A percentile compares a stretch with the other conserved stretches of the same genome.
These are phyloP conservation scores for Quiscalus mexicanus DNA, from an alignment of 2,113 vertebrate species.

Conservation along the genomic window DNA sequence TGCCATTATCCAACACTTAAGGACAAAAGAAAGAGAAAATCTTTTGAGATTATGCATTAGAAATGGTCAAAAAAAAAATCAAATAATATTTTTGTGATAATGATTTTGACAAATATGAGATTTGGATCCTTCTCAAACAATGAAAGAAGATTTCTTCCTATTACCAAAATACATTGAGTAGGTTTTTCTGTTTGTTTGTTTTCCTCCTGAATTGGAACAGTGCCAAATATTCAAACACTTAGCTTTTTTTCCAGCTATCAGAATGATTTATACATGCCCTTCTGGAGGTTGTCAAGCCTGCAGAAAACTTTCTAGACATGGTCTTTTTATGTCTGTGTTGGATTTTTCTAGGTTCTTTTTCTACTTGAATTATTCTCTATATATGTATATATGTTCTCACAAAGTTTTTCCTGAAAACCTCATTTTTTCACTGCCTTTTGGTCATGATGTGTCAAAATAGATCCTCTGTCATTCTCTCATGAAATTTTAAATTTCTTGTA, in stretches of 20 bases:
- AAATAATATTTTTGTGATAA: background rate
- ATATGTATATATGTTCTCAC: background rate
- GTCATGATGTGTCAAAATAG: background rate
- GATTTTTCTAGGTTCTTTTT: background rate
- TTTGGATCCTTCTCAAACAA: background rate
- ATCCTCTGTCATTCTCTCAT: background rate
- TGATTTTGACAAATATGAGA: background rate
- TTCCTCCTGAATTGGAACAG: background rate
- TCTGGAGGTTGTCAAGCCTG: background rate
- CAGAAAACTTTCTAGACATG: background rate
- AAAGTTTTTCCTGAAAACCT: background rate
- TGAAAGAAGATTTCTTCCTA: background rate
- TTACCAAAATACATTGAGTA: background rate
- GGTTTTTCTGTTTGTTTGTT: background rate
- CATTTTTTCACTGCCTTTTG: background rate
- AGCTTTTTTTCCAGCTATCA: background rate
- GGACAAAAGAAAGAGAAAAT: background rate
- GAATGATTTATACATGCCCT: background rate
- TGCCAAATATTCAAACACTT: background rate
- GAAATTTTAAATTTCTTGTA: background rate
- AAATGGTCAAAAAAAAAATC: background rate
- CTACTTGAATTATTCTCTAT: background rate
- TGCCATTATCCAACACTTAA: background rate
- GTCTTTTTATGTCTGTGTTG: background rate
- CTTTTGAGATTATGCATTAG: background rate